These are phyloP conservation scores for Coenonympha arcania DNA, from an alignment of 2,888 invertebrate species.

Conservation along the genomic window DNA sequence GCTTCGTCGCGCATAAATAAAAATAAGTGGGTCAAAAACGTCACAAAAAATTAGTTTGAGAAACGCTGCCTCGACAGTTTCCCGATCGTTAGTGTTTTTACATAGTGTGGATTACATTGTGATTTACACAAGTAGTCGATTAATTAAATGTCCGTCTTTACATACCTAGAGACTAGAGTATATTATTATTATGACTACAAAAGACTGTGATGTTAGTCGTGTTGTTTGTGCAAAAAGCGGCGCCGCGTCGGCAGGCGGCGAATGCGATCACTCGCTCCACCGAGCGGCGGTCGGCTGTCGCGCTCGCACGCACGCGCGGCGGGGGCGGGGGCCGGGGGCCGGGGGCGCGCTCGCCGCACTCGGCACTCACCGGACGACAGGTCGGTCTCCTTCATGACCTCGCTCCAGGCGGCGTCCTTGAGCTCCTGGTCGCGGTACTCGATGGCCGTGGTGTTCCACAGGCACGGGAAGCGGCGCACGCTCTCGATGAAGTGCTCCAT, in stretches of 20 bases:
- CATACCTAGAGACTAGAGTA: too few relatives aligned
- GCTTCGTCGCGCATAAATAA: too few relatives aligned
- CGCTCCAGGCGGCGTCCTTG: slow-evolving; percentile 67
- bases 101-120: neutral
- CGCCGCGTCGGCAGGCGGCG: neutral
- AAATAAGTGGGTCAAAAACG: neutral
- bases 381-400: slow-evolving; percentile 66
- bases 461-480: slow-evolving; percentile 65
- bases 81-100: neutral
- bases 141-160: too few relatives aligned
- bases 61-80: neutral
- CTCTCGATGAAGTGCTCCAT: slow-evolving; percentile 67
- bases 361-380: slow-evolving; percentile 60
- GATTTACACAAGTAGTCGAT: too few relatives aligned
- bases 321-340: slow-evolving; percentile 73
- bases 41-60: neutral
- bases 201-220: too few relatives aligned
- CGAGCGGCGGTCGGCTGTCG: slow-evolving; percentile 29
- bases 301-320: slow-evolving; percentile 64
- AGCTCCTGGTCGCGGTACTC: slow-evolving; percentile 71
- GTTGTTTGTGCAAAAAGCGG: neutral
- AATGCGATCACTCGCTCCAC: neutral
- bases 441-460: slow-evolving; percentile 66
- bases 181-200: too few relatives aligned
- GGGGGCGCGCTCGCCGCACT: slow-evolving; percentile 39